phyloP scores from a whole-genome alignment of 1,140 invertebrate species.

The Drosophila baimaii region DNA sequence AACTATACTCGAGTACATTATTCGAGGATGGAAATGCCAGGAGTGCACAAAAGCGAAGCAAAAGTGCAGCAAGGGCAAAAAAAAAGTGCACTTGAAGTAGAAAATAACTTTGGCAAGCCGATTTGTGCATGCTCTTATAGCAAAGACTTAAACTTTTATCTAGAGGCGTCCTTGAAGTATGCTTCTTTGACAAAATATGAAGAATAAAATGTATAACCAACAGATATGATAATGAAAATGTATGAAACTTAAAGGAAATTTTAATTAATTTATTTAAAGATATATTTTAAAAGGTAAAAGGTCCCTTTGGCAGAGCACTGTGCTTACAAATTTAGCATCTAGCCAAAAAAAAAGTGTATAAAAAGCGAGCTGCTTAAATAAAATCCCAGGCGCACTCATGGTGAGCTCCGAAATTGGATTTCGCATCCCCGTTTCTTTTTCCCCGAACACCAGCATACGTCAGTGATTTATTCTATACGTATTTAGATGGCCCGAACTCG shows the following conservation, averaged over 20 bases:
- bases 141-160: not conserved
- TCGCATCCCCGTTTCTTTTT: conserved; percentile 29
- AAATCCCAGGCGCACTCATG: conserved; percentile 54
- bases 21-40: conserved; percentile 29
- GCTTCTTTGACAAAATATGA: no score
- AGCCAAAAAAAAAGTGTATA: conserved; percentile 3
- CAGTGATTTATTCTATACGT: conserved; percentile 69
- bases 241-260: no score
- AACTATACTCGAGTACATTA: conserved; percentile 52
- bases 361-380: conserved; percentile 62
- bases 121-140: not conserved
- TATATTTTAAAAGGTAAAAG: not conserved
- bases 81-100: not conserved
- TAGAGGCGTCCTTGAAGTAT: not conserved
- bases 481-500: conserved; percentile 44
- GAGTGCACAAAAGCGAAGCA: conserved; percentile 16
- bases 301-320: not conserved
- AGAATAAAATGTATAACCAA: not conserved
- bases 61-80: not conserved
- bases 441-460: conserved; percentile 43
- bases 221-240: not conserved
- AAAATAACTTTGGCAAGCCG: not conserved
- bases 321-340: not conserved
- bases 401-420: conserved; percentile 68
- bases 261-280: not conserved